Evolutionary conservation across 2,797 vertebrate species (phyloP).

Genomic region (Columba guinea): DNA sequence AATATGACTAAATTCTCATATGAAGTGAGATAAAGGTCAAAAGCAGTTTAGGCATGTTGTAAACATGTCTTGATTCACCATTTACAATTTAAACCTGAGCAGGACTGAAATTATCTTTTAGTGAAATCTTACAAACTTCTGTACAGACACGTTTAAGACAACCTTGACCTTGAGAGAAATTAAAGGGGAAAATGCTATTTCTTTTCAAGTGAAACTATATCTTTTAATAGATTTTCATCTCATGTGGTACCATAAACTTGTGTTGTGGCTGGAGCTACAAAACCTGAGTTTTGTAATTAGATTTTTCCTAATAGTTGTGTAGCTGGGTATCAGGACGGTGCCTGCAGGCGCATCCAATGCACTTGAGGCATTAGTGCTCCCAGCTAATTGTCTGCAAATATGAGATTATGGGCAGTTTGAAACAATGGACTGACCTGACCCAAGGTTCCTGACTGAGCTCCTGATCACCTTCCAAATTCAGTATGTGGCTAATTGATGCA

Average conservation of each 20-base stretch:
- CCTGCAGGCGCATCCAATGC: accelerated
- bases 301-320: background rate
- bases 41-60: background rate
- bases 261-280: background rate
- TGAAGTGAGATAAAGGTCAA: background rate
- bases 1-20: background rate
- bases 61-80: background rate
- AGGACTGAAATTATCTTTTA: background rate
- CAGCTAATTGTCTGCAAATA: background rate
- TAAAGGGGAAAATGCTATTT: background rate
- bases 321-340: background rate
- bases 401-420: background rate
- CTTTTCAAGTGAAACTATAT: background rate
- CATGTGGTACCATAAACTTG: background rate
- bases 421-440: background rate
- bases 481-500: background rate
- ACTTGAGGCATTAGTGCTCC: background rate
- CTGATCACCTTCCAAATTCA: background rate
- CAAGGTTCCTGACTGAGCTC: background rate
- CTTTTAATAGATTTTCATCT: background rate
- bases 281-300: background rate
- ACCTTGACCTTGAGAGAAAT: background rate
- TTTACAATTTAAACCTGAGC: background rate
- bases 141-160: background rate
- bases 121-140: background rate